Conservation (phyloP, 2,113 vertebrate genomes). For the Falco punctatus region DNA sequence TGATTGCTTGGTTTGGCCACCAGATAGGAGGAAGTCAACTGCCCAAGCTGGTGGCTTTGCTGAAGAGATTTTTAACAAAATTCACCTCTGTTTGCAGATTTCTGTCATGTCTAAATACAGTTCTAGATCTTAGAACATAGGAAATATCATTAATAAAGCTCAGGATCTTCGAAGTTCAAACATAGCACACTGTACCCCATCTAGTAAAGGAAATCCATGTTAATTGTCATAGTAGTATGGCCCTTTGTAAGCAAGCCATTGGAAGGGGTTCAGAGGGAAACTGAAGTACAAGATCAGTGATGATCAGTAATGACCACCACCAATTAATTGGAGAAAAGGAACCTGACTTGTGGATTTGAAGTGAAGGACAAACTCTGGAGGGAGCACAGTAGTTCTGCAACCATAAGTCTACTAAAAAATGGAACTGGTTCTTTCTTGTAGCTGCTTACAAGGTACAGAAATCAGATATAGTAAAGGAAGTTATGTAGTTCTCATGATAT, state of each 20-base stretch:
- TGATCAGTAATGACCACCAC: background rate
- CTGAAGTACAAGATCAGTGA: background rate
- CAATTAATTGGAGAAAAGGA: background rate
- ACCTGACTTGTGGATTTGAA: background rate
- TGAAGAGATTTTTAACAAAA: background rate
- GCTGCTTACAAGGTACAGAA: background rate
- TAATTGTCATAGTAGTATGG: background rate
- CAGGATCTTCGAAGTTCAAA: background rate
- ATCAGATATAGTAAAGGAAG: background rate
- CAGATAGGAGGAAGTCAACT: background rate
- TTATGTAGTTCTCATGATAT: background rate
- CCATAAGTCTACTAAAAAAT: background rate
- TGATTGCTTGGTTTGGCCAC: background rate
- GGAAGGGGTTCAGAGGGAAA: background rate
- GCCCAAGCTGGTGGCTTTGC: background rate
- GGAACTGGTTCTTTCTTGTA: background rate
- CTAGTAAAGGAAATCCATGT: background rate
- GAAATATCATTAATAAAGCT: background rate
- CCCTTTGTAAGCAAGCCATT: background rate
- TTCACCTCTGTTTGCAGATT: background rate
- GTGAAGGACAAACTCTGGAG: background rate
- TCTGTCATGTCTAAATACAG: background rate
- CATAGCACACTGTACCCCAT: background rate
- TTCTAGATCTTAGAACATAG: background rate
- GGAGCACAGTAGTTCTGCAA: background rate